Evolutionary conservation across 2,797 vertebrate species (phyloP).

Genomic region (Orestias chungarensis): DNA sequence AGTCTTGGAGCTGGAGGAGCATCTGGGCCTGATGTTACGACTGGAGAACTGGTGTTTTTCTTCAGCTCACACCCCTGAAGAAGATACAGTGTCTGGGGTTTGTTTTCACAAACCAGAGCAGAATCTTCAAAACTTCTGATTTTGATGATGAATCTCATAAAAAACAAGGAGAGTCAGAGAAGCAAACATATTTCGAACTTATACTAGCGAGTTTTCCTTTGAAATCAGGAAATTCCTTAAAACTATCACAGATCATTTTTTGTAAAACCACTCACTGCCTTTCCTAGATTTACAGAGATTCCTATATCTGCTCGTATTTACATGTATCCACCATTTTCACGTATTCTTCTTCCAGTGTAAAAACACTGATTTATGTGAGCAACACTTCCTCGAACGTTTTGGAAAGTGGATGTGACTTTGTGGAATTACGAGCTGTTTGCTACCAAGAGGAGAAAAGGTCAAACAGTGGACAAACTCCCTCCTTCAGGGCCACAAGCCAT

Average conservation of each 20-base stretch:
- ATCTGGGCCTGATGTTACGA: slow-evolving; percentile 27
- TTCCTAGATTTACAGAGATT: neutral
- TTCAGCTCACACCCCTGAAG: slow-evolving; percentile 34
- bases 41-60: slow-evolving; percentile 44
- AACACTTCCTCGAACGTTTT: slow-evolving; percentile 29
- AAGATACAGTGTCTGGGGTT: slow-evolving; percentile 29
- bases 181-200: no score
- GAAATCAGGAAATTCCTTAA: no score
- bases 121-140: slow-evolving; percentile 20
- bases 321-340: neutral
- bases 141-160: no score
- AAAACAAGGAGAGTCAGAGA: no score
- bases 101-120: slow-evolving; percentile 48
- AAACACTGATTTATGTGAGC: slow-evolving; percentile 13
- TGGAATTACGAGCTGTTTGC: slow-evolving; percentile 46
- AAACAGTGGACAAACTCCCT: slow-evolving; percentile 36
- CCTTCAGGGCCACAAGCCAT: slow-evolving; percentile 14
- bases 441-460: slow-evolving; percentile 25
- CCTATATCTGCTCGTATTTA: neutral
- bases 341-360: slow-evolving; percentile 14
- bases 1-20: slow-evolving; percentile 13
- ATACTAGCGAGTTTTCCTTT: no score
- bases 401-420: slow-evolving; percentile 54
- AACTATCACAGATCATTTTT: no score
- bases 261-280: neutral